Percentiles rank a stretch among this genome's conserved stretches.
Conservation (phyloP, 2,888 invertebrate species). For the Acleris sparsana region DNA sequence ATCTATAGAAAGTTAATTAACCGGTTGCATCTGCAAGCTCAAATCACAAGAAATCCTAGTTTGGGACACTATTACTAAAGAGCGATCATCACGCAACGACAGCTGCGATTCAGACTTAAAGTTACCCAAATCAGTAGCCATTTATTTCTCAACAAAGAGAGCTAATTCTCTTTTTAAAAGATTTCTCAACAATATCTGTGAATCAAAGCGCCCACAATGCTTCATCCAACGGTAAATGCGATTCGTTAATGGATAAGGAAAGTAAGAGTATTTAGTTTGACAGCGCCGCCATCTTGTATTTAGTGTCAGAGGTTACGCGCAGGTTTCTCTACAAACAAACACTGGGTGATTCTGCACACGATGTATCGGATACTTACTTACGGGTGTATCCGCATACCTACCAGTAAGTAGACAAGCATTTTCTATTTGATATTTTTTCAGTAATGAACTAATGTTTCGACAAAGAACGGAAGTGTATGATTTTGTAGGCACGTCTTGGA, state of each 20-base stretch:
- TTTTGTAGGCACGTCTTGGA: too few species aligned
- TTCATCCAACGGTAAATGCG: constrained; percentile 59
- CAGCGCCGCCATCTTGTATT: constrained; percentile 74
- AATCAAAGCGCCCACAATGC: constrained; percentile 55
- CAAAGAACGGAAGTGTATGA: too few species aligned
- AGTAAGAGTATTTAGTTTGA: constrained; percentile 75
- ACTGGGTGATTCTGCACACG: constrained; percentile 55
- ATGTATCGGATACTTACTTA: constrained; percentile 13
- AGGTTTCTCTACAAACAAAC: constrained; percentile 70
- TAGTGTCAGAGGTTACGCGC: constrained; percentile 72
- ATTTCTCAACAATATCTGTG: constrained; percentile 57
- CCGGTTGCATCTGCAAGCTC: not conserved
- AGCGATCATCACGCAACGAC: constrained; percentile 9
- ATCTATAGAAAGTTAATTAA: not conserved
- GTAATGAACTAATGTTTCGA: constrained; percentile 1
- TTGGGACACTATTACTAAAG: constrained; percentile 11
- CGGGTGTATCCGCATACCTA: constrained; percentile 19
- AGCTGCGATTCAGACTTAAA: constrained; percentile 21
- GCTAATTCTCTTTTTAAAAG: constrained; percentile 54
- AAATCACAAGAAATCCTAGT: constrained; percentile 3
- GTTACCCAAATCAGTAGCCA: constrained; percentile 45
- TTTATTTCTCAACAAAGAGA: constrained; percentile 52
- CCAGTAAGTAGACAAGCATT: not conserved
- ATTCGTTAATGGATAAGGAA: constrained; percentile 71
- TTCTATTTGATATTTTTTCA: constrained; percentile 2